Conservation (phyloP, 2,113 vertebrate species). For the Neolamprologus cancellatus region DNA sequence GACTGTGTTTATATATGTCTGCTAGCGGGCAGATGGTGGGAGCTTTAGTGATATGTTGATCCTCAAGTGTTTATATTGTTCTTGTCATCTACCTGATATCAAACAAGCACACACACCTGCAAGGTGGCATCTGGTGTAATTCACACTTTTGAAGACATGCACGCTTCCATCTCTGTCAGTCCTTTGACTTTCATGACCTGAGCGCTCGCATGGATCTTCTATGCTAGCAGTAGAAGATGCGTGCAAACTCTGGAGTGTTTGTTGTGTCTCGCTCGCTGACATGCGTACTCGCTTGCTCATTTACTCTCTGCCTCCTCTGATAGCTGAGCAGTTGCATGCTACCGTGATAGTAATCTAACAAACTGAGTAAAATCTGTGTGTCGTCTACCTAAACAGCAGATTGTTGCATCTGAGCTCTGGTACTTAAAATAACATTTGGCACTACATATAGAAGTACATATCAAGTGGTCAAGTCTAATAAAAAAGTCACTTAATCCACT, state of each 20-base stretch:
- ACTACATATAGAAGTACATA: not conserved
- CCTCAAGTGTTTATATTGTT: conserved; percentile 37
- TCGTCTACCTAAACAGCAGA: not conserved
- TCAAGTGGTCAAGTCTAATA: not conserved
- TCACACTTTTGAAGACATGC: not conserved
- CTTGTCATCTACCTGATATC: conserved; percentile 39
- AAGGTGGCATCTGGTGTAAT: conserved; percentile 14
- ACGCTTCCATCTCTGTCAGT: not conserved
- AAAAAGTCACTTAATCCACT: not conserved
- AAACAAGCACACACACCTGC: not conserved
- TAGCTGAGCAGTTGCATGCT: not conserved
- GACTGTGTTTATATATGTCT: conserved; percentile 39
- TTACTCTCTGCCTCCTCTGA: not conserved
- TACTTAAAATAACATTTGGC: not conserved
- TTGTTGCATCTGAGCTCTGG: not conserved
- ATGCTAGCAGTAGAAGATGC: not conserved
- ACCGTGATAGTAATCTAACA: not conserved
- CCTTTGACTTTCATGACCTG: not conserved
- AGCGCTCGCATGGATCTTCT: not conserved
- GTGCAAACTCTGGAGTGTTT: conserved; percentile 8
- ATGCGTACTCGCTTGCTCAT: not conserved
- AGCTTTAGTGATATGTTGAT: conserved; percentile 48
- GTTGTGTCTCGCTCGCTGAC: not conserved
- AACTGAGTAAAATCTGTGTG: not conserved
- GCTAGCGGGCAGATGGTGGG: conserved; percentile 38